Evolutionary conservation across 1,140 invertebrate genomes (phyloP), one percentile per base, ranked within the genome.

Genomic region (Ceratosolen solmsi): DNA sequence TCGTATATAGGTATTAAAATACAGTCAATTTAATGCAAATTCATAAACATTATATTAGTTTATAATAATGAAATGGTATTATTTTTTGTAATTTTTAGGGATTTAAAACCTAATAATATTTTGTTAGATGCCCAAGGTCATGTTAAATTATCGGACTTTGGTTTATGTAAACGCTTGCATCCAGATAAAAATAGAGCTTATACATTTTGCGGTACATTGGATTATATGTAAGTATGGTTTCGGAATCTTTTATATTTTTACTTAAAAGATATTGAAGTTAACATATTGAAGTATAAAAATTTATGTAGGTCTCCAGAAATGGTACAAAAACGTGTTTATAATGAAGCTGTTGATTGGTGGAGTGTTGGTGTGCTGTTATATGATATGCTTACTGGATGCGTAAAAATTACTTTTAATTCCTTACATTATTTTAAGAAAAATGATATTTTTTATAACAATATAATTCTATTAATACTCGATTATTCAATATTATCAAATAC

Each of bases 311-410:
- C 74, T 8, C 74, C 74, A 9, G 74, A 77, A 77, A 77, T 99
- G 86, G 92, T 99, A 79, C 97, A 96, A 68, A 93, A 98, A 87
- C 96, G 94, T 92, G 98, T 98, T 65, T 98, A 99, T 93, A 98
- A 97, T 20, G 99, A 99, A 93, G 97, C 98, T 65, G 98, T 99
- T 4, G 99, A 99, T 92, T 99, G 99, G 98, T 99, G 99, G 99
- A 98, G 96, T 86, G 93, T 99, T 72, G 98, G 99, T 86, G 98
- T 98, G 75, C 93, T 99, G 22, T 98, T 99, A 95, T 99, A 97
- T 89, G 99, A 99, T 89, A 99, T 99, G 98, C 93, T 99, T 51
- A 99, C 98, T 86, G 98, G 98, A 87, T 95, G 96, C 89, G 97
- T 77, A 65, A 77, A 3, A 9, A 73, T 49, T 0, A 46, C 38